Evolutionary conservation across 2,113 vertebrate genomes (phyloP), one percentile per base, ranked within the genome.

Genomic region (Papio anubis): DNA sequence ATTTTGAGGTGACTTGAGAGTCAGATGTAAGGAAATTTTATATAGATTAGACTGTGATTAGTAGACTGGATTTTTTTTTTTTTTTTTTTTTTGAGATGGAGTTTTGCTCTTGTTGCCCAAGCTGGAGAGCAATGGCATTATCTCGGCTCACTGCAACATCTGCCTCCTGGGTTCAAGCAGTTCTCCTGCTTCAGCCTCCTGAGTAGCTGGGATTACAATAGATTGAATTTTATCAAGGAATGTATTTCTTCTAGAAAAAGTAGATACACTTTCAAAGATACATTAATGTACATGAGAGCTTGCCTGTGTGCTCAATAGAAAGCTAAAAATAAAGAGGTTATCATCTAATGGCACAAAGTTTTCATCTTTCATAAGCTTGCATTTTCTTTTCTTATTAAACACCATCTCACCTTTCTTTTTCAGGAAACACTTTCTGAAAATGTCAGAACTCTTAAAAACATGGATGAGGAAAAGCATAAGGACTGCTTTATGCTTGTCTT

Each of bases 371-470:
- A 66, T 81, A 72, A 84, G 81, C 8, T 88, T 30, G 1, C 11
- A 78, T 86, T 82, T 93, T 52, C 61, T 86, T 76, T 88, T 92
- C 55, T 96, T 73, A 16, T 95, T 80, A 66, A 93, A 76, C 66
- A 43, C 1, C 52, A 8, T 17, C 11, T 81, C 38, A n/a, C 9
- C n/a, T 75, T 35, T 75, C 27, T 88, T 80, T 94, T 82, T 30
- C 2, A 83, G 32, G 83, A 88, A 91, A 35, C 2, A 35, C 5
- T 92, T 93, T 90, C 81, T 88, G 57, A 85, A 84, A 27, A 81
- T 45, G 57, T 66, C 35, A 70, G 48, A 93, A 68, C 23, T 52
- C 48, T 92, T 52, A 7, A 72, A 83, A 86, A 83, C 14, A 35
- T 5, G 13, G 5, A 61, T 43, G 40, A n/a, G 30, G 7, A 2